Base-by-base conservation (phyloP, 2,888 invertebrate genomes). In the Troilus luridus region DNA sequence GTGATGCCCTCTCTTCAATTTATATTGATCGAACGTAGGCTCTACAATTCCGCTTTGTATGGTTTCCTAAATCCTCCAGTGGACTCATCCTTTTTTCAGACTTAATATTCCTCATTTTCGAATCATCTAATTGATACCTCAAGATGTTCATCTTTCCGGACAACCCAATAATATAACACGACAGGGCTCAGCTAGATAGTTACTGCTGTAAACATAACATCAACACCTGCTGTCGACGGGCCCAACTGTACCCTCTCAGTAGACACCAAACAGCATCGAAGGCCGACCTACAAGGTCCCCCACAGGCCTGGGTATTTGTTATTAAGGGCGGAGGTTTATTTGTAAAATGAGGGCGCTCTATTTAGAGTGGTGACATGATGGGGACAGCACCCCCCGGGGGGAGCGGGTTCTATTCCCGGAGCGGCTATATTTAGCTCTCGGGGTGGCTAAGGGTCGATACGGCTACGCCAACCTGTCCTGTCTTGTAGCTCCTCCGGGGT, bases 341-440 rank as follows among this genome's bases (percentile, higher is more conserved):
- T 67, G 67, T 67, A 67, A 67, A 67, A 67, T 67, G 67, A 24
- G 67, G 67, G 67, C 67, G 67, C 67, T 67, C 67, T 67, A 67
- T 67, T 67, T 67, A 67, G 12, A 67, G 12, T 67, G 67, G 24
- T 67, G 67, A 67, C 67, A 67, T n/a, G 64, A 64, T 64, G 64
- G 64, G 64, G 64, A 64, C 64, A 67, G 24, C 67, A 5, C 67
- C 67, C 24, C 24, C 67, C 24, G 24, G 14, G 14, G 67, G 24
- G 67, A 19, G 12, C 10, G 3, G 67, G 67, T 12, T 24, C 67
- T 67, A 67, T 67, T 67, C 24, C 67, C 24, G 67, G 67, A 67
- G 3, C 0, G 67, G 24, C 67, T 67, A 67, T 67, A 67, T 67
- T 67, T 67, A 67, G 67, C 24, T 3, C 14, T 5, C 14, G 24